A percentile compares a stretch with the other conserved stretches of the same genome.
phyloP scores from a whole-genome alignment of 1,140 invertebrate genomes.

The Trypoxylus dichotomus region DNA sequence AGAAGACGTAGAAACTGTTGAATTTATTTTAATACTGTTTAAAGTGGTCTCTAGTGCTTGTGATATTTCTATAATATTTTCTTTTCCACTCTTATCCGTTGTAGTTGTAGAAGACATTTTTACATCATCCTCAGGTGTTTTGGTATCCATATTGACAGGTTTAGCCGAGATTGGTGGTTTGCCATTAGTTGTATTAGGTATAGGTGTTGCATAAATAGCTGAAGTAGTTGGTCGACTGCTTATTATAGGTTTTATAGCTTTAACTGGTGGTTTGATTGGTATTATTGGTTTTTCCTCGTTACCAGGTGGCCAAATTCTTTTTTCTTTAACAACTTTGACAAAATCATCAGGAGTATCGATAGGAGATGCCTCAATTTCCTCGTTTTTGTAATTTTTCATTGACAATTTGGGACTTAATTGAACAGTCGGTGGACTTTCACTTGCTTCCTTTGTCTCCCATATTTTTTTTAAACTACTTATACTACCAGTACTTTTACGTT shows the following conservation, averaged over 20 bases:
- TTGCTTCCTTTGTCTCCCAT: conserved; percentile 78
- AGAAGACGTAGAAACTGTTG: conserved; percentile 63
- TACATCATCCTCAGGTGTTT: conserved; percentile 55
- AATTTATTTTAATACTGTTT: conserved; percentile 61
- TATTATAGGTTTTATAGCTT: conserved; percentile 59
- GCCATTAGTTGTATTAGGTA: conserved; percentile 47
- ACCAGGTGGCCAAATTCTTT: conserved; percentile 59
- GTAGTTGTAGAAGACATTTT: conserved; percentile 49
- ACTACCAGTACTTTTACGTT: conserved; percentile 88
- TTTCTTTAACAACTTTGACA: conserved; percentile 52
- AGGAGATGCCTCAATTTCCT: conserved; percentile 47
- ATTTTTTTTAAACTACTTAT: conserved; percentile 90
- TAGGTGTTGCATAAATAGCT: conserved; percentile 69
- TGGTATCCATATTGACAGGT: conserved; percentile 57
- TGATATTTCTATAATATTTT: conserved; percentile 71
- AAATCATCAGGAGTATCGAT: conserved; percentile 48
- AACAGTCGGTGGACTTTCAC: conserved; percentile 43
- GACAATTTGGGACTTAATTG: conserved; percentile 67
- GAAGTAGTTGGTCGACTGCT: conserved; percentile 47
- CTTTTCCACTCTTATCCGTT: conserved; percentile 53
- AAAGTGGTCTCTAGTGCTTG: conserved; percentile 68
- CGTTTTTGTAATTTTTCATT: conserved; percentile 51
- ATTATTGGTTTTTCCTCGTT: conserved; percentile 71
- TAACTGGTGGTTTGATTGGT: conserved; percentile 66
- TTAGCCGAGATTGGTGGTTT: conserved; percentile 62